A percentile compares a stretch with the other conserved stretches of the same genome.
These are phyloP conservation scores for Cottus gobio DNA, from an alignment of 2,113 vertebrate genomes.

Conservation along the genomic window DNA sequence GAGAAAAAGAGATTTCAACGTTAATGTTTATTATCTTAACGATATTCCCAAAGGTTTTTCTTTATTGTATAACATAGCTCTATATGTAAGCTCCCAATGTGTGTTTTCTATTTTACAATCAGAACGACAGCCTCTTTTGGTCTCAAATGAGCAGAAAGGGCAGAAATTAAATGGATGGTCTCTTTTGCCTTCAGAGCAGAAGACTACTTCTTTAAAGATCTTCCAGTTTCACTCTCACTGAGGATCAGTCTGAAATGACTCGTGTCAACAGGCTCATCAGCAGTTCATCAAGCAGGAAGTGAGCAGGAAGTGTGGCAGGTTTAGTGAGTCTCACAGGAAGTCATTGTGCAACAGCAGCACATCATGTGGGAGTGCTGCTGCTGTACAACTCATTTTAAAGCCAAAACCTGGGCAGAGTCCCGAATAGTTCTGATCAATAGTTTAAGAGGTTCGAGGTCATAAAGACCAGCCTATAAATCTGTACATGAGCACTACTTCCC, in stretches of 20 bases:
- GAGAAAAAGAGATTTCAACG: too few species aligned
- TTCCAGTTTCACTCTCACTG: not conserved
- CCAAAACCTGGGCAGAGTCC: too few species aligned
- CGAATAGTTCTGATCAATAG: not conserved
- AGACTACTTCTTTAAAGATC: not conserved
- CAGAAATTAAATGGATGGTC: not conserved
- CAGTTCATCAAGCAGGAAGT: conserved; percentile 61
- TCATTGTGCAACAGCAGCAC: conserved; percentile 75
- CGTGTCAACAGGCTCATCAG: conserved; percentile 12
- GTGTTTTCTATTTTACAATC: too few species aligned
- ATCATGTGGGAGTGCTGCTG: conserved; percentile 31
- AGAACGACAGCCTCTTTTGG: too few species aligned
- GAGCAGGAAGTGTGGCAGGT: conserved; percentile 61
- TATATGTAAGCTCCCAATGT: too few species aligned
- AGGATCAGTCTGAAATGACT: not conserved
- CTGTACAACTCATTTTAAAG: conserved; percentile 29
- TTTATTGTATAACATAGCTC: too few species aligned
- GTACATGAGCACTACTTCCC: too few species aligned
- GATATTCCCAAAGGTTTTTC: too few species aligned
- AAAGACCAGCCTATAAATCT: too few species aligned
- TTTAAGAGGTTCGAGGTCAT: not conserved
- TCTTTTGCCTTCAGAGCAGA: not conserved
- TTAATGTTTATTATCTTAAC: too few species aligned
- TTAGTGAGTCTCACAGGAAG: conserved; percentile 72
- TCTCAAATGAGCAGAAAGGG: not conserved